Percentiles rank a stretch among this genome's conserved stretches.
Conservation (phyloP, 1,140 invertebrate genomes). For the Zaprionus tsacasi region DNA sequence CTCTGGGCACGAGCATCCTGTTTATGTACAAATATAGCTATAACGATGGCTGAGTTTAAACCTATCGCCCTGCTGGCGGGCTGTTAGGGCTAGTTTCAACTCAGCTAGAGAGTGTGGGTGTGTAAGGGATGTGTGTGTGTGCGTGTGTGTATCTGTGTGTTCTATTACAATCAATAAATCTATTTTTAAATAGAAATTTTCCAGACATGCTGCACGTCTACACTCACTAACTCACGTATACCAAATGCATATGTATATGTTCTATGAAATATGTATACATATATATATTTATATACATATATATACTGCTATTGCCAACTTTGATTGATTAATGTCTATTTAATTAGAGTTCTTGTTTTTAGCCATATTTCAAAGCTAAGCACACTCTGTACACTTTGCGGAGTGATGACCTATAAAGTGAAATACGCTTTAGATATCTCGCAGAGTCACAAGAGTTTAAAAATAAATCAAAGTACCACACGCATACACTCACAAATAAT, state of each 20-base stretch:
- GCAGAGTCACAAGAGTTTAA: constrained; percentile 25
- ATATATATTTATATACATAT: constrained; percentile 1
- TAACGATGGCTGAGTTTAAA: constrained; percentile 20
- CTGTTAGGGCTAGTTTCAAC: constrained; percentile 26
- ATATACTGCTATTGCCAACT: constrained; percentile 16
- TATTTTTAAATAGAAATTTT: constrained; percentile 77
- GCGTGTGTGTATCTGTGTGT: constrained; percentile 13
- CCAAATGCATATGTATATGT: not conserved
- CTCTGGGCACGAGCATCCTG: constrained; percentile 24
- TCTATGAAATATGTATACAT: not conserved
- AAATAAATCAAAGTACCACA: constrained; percentile 39
- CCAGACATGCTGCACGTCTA: constrained; percentile 44
- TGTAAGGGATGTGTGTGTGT: not conserved
- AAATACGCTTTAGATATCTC: constrained; percentile 21
- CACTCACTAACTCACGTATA: constrained; percentile 5
- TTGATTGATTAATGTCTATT: constrained; percentile 52
- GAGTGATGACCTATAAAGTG: constrained; percentile 38
- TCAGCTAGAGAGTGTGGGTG: not conserved
- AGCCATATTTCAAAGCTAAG: constrained; percentile 25
- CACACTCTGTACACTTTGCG: not conserved
- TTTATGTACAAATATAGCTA: constrained; percentile 36
- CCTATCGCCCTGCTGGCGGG: constrained; percentile 6
- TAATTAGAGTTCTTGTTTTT: constrained; percentile 32
- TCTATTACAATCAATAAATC: constrained; percentile 77
- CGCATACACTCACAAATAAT: not conserved